These are phyloP conservation scores for Glossosoma conforme DNA, from an alignment of 1,140 invertebrate species.

Conservation along the genomic window DNA sequence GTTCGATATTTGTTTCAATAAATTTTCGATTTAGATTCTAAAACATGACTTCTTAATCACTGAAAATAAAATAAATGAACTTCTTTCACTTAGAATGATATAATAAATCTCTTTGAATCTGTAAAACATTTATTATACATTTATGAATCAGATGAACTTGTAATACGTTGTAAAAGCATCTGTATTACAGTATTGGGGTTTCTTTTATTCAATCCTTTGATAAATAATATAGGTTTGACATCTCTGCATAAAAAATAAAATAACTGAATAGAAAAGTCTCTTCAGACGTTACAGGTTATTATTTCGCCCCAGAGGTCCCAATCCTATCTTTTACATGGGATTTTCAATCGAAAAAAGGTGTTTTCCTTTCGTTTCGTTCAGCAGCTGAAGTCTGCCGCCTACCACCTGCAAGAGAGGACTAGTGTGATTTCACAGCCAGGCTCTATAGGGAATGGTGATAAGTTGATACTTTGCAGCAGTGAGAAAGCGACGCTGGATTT, in stretches of 20 bases:
- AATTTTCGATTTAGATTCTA: too few relatives aligned
- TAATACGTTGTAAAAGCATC: not conserved
- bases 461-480: slow-evolving; percentile 18
- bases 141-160: too few relatives aligned
- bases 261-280: slow-evolving; percentile 12
- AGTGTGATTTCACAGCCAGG: slow-evolving; percentile 22
- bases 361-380: slow-evolving; percentile 28
- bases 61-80: too few relatives aligned
- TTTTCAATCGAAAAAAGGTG: slow-evolving; percentile 33
- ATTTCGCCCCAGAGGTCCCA: slow-evolving; percentile 26
- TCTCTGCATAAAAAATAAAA: too few relatives aligned
- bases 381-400: too few relatives aligned
- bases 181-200: not conserved
- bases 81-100: too few relatives aligned
- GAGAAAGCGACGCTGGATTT: too few relatives aligned
- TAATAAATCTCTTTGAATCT: too few relatives aligned
- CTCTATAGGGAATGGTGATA: slow-evolving; percentile 22
- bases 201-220: not conserved
- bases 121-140: too few relatives aligned
- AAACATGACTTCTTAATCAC: too few relatives aligned
- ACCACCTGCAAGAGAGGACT: slow-evolving; percentile 8
- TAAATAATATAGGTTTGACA: too few relatives aligned
- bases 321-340: slow-evolving; percentile 29
- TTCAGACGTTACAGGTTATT: slow-evolving; percentile 25
- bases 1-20: too few relatives aligned